These are phyloP conservation scores for Dendrophyllia cribrosa DNA, from an alignment of 64 coral and sea anemone genomes.

Conservation along the genomic window DNA sequence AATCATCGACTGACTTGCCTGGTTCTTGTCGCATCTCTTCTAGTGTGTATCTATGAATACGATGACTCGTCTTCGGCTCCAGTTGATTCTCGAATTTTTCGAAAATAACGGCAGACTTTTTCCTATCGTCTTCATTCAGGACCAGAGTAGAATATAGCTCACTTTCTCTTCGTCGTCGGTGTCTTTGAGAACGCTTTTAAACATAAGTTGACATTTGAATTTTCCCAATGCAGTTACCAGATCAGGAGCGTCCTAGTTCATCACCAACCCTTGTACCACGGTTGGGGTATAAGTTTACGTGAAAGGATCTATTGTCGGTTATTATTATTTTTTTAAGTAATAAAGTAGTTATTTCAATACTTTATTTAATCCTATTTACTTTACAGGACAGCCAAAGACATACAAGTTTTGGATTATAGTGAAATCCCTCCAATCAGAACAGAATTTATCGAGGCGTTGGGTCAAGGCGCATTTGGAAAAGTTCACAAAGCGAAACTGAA, in stretches of 20 bases:
- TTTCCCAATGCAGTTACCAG: background rate
- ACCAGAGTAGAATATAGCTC: too few relatives aligned
- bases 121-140: background rate
- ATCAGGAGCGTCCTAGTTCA: constrained; percentile 9
- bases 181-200: background rate
- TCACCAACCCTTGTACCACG: too few relatives aligned
- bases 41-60: background rate
- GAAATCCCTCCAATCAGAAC: constrained; percentile 15
- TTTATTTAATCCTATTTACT: background rate
- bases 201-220: constrained; percentile 6
- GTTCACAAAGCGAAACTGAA: background rate
- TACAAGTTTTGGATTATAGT: background rate
- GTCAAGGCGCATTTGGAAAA: background rate
- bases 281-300: too few relatives aligned
- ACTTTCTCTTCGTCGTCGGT: background rate
- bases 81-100: background rate
- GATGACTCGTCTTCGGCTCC: constrained; percentile 27
- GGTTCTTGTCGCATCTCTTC: background rate
- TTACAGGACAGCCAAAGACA: background rate
- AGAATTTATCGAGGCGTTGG: background rate
- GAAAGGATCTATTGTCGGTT: too few relatives aligned
- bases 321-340: too few relatives aligned
- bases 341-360: too few relatives aligned
- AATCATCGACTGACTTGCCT: background rate
- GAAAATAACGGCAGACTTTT: constrained; percentile 15